These are phyloP conservation scores for Epinephelus cyanopodus DNA, from an alignment of 2,113 vertebrate genomes.

Conservation along the genomic window DNA sequence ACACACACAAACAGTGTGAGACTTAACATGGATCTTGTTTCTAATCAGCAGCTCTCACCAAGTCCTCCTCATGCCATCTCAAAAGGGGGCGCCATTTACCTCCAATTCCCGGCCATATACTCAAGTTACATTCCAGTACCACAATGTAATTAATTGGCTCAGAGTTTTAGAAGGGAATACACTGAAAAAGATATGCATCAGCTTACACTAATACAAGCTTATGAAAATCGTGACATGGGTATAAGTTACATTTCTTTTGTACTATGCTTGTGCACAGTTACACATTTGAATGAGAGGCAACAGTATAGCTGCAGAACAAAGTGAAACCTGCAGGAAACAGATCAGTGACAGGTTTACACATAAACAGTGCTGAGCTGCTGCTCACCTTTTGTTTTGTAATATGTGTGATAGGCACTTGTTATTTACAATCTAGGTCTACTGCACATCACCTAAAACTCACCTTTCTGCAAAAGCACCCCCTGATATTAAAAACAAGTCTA, in stretches of 20 bases:
- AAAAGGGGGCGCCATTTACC: slow-evolving; percentile 73
- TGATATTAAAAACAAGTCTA: neutral
- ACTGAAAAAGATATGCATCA: neutral
- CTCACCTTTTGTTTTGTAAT: slow-evolving; percentile 1
- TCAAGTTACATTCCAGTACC: slow-evolving; percentile 18
- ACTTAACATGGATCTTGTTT: neutral
- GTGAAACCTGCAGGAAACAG: slow-evolving; percentile 11
- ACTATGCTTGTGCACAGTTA: neutral
- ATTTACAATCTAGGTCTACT: neutral
- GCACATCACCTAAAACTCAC: neutral
- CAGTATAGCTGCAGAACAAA: neutral
- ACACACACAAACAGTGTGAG: slow-evolving; percentile 10
- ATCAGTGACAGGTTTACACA: slow-evolving; percentile 1
- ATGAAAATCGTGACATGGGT: no score
- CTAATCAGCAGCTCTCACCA: neutral
- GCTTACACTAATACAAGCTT: neutral
- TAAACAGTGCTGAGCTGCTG: neutral
- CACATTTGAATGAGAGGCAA: neutral
- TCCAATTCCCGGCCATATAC: slow-evolving; percentile 21
- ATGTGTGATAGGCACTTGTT: neutral
- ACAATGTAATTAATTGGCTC: neutral
- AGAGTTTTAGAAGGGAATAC: slow-evolving; percentile 10
- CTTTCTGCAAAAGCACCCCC: neutral
- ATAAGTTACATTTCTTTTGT: neutral
- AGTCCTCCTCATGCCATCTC: slow-evolving; percentile 16